phyloP scores from a whole-genome alignment of 2,888 invertebrate species.

The Oxycera nigricornis region DNA sequence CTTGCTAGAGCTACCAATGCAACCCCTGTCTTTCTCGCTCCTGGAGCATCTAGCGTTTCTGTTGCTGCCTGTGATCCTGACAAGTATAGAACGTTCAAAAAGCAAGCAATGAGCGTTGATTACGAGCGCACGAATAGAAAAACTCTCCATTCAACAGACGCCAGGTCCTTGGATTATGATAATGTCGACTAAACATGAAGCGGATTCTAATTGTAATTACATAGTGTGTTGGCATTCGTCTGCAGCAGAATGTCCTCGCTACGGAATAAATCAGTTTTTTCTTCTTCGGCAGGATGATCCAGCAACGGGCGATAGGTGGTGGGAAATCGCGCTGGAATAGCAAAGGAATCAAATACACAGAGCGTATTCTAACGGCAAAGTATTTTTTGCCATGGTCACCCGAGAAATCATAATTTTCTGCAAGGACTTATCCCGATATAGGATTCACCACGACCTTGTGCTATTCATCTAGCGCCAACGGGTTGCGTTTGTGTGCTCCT shows the following conservation, averaged over 20 bases:
- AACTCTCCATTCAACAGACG: background rate
- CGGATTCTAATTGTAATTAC: conserved; percentile 40
- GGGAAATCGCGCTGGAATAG: background rate
- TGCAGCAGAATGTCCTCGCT: background rate
- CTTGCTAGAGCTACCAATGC: background rate
- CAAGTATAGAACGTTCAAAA: too few species aligned
- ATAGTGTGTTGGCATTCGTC: conserved; percentile 15
- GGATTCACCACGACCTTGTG: background rate
- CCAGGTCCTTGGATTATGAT: conserved; percentile 19
- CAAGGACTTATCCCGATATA: background rate
- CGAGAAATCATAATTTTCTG: too few species aligned
- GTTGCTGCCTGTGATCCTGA: too few species aligned
- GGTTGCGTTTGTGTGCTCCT: too few species aligned
- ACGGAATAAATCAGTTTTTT: background rate
- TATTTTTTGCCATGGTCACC: background rate
- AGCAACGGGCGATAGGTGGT: background rate
- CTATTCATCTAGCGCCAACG: too few species aligned
- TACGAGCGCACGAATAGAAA: conserved; percentile 26
- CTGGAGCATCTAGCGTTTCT: too few species aligned
- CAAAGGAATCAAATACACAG: background rate
- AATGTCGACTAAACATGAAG: conserved; percentile 32
- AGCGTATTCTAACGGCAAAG: background rate
- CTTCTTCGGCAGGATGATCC: background rate
- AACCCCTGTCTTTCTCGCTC: background rate
- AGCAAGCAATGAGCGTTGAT: conserved; percentile 32